Percentiles rank a stretch among this genome's conserved stretches.
Evolutionary conservation across 1,140 invertebrate genomes (phyloP).

Genomic region (Pseudomyrmex cubaensis): DNA sequence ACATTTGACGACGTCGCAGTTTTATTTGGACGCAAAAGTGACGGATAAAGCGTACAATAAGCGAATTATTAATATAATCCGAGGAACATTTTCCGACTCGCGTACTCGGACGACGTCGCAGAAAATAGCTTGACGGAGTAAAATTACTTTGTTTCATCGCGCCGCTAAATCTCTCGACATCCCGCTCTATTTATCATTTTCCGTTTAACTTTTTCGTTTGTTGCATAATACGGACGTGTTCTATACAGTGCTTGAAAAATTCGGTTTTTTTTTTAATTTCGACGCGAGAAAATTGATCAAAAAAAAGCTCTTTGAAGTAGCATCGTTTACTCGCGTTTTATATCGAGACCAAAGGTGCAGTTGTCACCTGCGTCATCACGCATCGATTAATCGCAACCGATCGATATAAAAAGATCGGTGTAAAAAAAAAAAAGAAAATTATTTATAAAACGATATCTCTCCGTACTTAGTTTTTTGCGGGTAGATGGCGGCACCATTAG

Average conservation of each 20-base stretch:
- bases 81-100: background rate
- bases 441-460: slow-evolving; percentile 41
- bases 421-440: background rate
- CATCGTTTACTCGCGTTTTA: too few species aligned
- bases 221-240: too few species aligned
- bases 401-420: too few species aligned
- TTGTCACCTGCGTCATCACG: too few species aligned
- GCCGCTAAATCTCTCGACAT: background rate
- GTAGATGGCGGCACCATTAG: slow-evolving; percentile 67
- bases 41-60: background rate
- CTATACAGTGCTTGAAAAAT: too few species aligned
- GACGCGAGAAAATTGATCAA: too few species aligned
- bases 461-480: background rate
- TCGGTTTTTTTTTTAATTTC: too few species aligned
- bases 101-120: background rate
- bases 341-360: too few species aligned
- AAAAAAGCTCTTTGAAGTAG: too few species aligned
- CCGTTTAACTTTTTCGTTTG: too few species aligned
- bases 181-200: too few species aligned
- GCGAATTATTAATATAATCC: background rate
- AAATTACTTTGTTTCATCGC: background rate
- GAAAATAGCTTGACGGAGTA: background rate
- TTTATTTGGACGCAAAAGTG: slow-evolving; percentile 12
- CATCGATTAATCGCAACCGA: too few species aligned
- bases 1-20: background rate